phyloP scores from a whole-genome alignment of 1,140 invertebrate species.

The Ceratina australensis region DNA sequence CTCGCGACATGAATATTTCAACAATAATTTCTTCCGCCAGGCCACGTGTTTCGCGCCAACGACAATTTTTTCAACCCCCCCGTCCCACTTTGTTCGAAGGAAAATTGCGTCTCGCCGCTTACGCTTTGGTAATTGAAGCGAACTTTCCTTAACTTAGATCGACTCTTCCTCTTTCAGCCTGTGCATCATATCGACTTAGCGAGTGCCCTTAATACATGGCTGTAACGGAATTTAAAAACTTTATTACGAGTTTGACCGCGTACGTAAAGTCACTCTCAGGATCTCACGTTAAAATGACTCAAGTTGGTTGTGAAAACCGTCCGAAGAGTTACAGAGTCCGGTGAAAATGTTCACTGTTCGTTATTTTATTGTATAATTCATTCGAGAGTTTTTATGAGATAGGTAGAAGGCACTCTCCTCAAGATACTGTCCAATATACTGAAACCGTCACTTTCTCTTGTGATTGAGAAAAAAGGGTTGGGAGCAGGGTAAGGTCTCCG shows the following conservation, averaged over 20 bases:
- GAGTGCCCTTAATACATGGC: conserved; percentile 12
- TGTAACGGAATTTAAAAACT: conserved; percentile 40
- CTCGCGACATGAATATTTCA: background rate
- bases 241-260: conserved; percentile 19
- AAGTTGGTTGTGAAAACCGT: no score
- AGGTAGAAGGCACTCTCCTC: no score
- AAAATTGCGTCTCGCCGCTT: background rate
- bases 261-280: background rate
- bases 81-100: background rate
- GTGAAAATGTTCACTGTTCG: no score
- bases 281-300: conserved; percentile 13
- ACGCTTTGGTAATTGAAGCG: conserved; percentile 1
- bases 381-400: no score
- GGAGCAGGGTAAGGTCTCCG: no score
- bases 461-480: no score
- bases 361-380: no score
- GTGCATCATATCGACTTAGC: conserved; percentile 20
- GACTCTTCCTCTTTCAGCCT: background rate
- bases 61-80: background rate
- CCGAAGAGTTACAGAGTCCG: no score
- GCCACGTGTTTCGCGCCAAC: background rate
- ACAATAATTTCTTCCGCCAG: background rate
- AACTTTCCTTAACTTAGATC: conserved; percentile 13
- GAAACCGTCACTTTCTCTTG: no score
- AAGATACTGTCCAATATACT: no score